Conservation (phyloP, 2,797 vertebrate genomes). For the Yasuhikotakia modesta region DNA sequence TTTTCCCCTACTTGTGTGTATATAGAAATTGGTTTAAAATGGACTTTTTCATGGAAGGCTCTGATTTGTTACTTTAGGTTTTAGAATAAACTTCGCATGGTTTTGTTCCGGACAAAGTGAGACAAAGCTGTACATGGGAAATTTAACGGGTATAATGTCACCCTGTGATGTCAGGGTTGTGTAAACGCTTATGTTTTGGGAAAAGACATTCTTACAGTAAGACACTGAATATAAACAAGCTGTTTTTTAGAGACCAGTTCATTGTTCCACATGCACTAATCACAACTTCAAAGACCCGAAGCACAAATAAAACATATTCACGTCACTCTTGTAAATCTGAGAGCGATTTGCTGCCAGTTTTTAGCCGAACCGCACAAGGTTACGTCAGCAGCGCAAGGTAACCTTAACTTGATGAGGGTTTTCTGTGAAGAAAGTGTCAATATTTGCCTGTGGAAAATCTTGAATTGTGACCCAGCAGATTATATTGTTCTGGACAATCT, state of each 20-base stretch:
- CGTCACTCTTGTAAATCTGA: background rate
- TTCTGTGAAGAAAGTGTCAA: conserved; percentile 28
- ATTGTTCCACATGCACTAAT: conserved; percentile 14
- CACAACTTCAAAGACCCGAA: no score
- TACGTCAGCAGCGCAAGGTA: background rate
- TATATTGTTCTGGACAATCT: conserved; percentile 39
- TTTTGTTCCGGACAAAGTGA: background rate
- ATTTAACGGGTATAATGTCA: conserved; percentile 19
- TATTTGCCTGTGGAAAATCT: conserved; percentile 38
- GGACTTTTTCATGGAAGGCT: background rate
- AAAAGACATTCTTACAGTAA: background rate
- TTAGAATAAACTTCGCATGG: background rate
- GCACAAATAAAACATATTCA: background rate
- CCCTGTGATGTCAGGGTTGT: conserved; percentile 15
- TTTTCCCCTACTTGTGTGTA: no score
- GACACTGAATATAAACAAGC: conserved; percentile 22
- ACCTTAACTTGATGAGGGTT: conserved; percentile 13
- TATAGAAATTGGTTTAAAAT: background rate
- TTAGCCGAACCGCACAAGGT: background rate
- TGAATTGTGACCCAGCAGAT: conserved; percentile 27
- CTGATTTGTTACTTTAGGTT: background rate
- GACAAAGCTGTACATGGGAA: conserved; percentile 13
- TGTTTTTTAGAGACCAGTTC: background rate
- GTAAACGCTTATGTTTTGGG: conserved; percentile 13
- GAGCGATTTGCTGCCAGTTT: background rate